phyloP scores from a whole-genome alignment of 2,888 invertebrate genomes.

The Carpatolechia fugitivella region DNA sequence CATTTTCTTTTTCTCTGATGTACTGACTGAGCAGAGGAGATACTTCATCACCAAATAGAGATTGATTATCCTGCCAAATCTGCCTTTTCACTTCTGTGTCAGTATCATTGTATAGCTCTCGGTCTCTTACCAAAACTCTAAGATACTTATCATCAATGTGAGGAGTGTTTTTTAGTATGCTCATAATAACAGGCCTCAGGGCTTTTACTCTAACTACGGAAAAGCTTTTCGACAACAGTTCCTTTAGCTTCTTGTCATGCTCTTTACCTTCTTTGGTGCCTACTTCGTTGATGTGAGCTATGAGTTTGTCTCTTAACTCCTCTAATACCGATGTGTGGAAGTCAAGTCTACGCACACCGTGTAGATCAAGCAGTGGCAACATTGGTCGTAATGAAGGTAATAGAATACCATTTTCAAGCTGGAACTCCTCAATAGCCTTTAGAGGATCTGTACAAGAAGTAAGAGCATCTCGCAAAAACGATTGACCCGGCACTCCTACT shows the following conservation, averaged over 20 bases:
- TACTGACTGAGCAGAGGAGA: conserved; percentile 96
- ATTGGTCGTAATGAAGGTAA: conserved; percentile 96
- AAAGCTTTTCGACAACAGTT: conserved; percentile 94
- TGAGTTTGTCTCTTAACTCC: conserved; percentile 83
- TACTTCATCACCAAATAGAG: conserved; percentile 97
- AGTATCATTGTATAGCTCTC: conserved; percentile 94
- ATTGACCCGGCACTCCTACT: conserved; percentile 91
- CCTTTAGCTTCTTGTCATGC: conserved; percentile 91
- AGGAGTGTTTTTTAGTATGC: conserved; percentile 94
- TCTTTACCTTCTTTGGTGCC: conserved; percentile 85
- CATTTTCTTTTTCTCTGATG: conserved; percentile 94
- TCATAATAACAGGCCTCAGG: conserved; percentile 95
- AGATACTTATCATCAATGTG: conserved; percentile 92
- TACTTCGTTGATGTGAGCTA: conserved; percentile 90
- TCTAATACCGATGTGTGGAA: conserved; percentile 97
- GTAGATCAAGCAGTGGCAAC: conserved; percentile 95
- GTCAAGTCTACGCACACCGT: conserved; percentile 94
- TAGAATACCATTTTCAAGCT: conserved; percentile 94
- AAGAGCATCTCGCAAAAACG: conserved; percentile 92
- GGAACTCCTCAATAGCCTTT: conserved; percentile 99
- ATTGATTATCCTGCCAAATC: conserved; percentile 99
- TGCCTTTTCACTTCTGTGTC: conserved; percentile 98
- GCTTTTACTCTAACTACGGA: conserved; percentile 95
- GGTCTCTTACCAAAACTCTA: conserved; percentile 84
- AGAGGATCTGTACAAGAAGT: conserved; percentile 97